phyloP scores from a whole-genome alignment of 2,888 invertebrate genomes.

The Willowsia nigromaculata region DNA sequence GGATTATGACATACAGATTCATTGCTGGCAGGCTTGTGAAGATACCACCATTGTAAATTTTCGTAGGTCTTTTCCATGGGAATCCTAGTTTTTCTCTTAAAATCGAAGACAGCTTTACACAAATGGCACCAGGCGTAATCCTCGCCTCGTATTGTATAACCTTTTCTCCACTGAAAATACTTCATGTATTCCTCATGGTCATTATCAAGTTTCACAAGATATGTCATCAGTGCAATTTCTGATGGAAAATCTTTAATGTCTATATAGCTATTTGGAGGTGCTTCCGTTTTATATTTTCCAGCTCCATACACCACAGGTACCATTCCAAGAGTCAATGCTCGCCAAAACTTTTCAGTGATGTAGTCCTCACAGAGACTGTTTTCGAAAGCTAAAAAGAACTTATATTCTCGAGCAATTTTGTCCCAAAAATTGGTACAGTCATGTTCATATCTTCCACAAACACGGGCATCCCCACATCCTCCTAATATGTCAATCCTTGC shows the following conservation, averaged over 20 bases:
- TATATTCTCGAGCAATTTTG: conserved; percentile 31
- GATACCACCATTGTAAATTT: no score
- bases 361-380: conserved; percentile 62
- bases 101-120: no score
- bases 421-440: conserved; percentile 81
- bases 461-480: background rate
- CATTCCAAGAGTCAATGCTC: conserved; percentile 3
- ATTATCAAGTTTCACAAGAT: background rate
- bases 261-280: background rate
- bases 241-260: background rate
- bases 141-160: background rate
- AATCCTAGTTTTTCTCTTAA: no score
- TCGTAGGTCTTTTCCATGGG: no score
- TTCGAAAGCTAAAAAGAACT: conserved; percentile 65
- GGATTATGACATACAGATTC: no score
- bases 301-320: conserved; percentile 64
- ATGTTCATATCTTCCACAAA: background rate
- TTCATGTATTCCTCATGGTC: background rate
- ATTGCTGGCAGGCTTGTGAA: no score
- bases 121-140: background rate
- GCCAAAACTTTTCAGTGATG: conserved; percentile 58
- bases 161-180: background rate
- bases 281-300: background rate
- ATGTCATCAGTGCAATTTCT: background rate
- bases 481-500: conserved; percentile 31